Conservation (phyloP, 2,888 invertebrate species). For the Agrochola litura region DNA sequence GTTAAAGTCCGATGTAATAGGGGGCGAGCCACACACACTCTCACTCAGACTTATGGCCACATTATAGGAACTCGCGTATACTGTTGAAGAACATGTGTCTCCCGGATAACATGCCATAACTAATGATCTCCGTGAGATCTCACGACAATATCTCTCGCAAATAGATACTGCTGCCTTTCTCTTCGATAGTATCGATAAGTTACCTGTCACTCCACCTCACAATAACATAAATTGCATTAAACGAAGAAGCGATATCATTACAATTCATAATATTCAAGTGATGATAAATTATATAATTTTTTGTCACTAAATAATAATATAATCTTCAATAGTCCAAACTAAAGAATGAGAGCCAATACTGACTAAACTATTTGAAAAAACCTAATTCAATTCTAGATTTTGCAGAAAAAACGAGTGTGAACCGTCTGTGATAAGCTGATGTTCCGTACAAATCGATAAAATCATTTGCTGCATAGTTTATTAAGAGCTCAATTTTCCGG, state of each 20-base stretch:
- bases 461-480: background rate
- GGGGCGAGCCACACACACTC: too few relatives aligned
- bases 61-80: background rate
- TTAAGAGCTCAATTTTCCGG: background rate
- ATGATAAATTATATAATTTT: background rate
- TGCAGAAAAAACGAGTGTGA: slow-evolving; percentile 8
- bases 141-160: background rate
- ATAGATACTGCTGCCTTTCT: slow-evolving; percentile 20
- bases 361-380: background rate
- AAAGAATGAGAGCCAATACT: slow-evolving; percentile 3
- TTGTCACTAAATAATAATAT: background rate
- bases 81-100: background rate
- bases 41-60: too few relatives aligned
- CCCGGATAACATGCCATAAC: slow-evolving; percentile 1
- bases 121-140: slow-evolving; percentile 16
- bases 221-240: slow-evolving; percentile 4
- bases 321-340: background rate
- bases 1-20: too few relatives aligned
- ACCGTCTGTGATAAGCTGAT: background rate
- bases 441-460: slow-evolving; percentile 10
- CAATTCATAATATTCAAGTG: background rate
- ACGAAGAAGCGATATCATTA: background rate
- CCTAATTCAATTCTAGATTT: slow-evolving; percentile 9
- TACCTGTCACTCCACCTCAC: slow-evolving; percentile 4
- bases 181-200: background rate